These are phyloP conservation scores for Morpho helenor DNA, from an alignment of 2,888 invertebrate genomes.

Conservation along the genomic window DNA sequence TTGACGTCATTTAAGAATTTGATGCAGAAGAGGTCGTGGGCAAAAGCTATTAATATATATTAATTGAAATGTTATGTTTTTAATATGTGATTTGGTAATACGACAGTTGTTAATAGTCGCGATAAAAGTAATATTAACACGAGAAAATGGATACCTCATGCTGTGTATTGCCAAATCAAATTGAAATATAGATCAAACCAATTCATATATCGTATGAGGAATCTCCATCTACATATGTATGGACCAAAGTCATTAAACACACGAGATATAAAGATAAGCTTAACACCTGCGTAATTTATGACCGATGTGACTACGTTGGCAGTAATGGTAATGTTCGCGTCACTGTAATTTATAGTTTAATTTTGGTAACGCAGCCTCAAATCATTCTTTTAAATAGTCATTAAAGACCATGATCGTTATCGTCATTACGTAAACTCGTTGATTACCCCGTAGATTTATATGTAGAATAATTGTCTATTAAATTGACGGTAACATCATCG, in stretches of 20 bases:
- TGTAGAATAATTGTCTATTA: conserved; percentile 13
- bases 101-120: no score
- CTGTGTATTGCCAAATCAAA: no score
- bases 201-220: no score
- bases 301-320: conserved; percentile 16
- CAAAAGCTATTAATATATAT: no score
- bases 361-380: conserved; percentile 21
- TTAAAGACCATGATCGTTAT: conserved; percentile 26
- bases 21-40: no score
- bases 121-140: no score
- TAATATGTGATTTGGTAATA: no score
- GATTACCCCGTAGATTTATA: conserved; percentile 20
- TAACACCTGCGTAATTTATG: conserved; percentile 24
- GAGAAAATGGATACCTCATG: no score
- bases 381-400: conserved; percentile 23
- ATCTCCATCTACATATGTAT: no score
- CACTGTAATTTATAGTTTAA: conserved; percentile 27
- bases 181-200: no score
- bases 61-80: no score
- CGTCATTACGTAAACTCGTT: conserved; percentile 19
- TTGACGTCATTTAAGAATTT: no score
- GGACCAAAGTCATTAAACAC: conserved; percentile 5
- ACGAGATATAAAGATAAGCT: conserved; percentile 22
- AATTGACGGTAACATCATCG: conserved; percentile 5
- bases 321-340: conserved; percentile 26